Percentiles rank a stretch among this genome's conserved stretches.
phyloP scores from a whole-genome alignment of 1,140 invertebrate genomes.

The Radopholus similis region DNA sequence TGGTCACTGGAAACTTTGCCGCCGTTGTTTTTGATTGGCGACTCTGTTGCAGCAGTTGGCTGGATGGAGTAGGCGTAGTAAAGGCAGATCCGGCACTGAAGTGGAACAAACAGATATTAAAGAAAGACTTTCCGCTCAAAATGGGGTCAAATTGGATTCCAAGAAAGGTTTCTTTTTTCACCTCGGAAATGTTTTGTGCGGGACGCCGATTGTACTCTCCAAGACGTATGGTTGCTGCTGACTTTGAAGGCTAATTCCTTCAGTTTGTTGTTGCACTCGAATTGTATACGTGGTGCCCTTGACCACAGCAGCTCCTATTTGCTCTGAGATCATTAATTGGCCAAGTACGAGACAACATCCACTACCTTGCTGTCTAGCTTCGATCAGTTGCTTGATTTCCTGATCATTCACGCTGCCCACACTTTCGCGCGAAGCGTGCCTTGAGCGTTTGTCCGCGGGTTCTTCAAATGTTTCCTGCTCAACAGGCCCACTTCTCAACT shows the following conservation, averaged over 20 bases:
- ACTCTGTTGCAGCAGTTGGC: not conserved
- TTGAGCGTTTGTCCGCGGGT: constrained; percentile 20
- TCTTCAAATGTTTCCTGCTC: constrained; percentile 1
- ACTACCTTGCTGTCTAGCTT: not conserved
- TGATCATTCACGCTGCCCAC: constrained; percentile 23
- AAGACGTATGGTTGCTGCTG: not conserved
- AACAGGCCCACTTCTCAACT: not conserved
- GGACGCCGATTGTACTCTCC: not conserved
- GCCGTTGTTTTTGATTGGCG: not conserved
- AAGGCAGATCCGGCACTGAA: constrained; percentile 12
- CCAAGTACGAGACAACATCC: not conserved
- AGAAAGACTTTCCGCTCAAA: not conserved
- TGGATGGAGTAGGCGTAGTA: constrained; percentile 5
- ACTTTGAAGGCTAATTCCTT: no score
- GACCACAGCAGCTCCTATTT: not conserved
- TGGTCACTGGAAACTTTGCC: not conserved
- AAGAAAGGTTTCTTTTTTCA: not conserved
- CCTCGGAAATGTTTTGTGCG: constrained; percentile 18
- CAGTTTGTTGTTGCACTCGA: not conserved
- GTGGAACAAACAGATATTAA: not conserved
- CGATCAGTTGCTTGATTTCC: constrained; percentile 15
- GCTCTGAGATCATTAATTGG: no score
- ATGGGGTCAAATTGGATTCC: not conserved
- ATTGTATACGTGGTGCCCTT: not conserved
- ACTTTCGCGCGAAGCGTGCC: constrained; percentile 26